Conservation (phyloP, 2,113 vertebrate species). For the Pterocles gutturalis region DNA sequence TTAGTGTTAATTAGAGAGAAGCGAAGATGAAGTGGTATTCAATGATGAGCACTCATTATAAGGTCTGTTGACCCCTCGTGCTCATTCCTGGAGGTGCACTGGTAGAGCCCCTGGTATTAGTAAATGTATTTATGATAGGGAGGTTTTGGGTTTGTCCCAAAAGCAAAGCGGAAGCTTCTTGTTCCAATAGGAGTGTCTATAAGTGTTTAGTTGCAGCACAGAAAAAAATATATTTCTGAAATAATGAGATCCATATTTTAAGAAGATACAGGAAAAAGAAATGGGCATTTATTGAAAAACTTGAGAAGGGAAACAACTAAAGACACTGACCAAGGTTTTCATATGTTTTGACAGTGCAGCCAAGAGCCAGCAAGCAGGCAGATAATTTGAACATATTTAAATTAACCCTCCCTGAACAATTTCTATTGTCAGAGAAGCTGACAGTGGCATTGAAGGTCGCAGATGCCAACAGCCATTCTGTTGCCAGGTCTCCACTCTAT, state of each 20-base stretch:
- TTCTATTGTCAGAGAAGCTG: not conserved
- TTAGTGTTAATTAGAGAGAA: constrained; percentile 48
- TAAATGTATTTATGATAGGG: rapidly evolving
- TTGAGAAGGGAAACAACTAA: not conserved
- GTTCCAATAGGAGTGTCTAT: not conserved
- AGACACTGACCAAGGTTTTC: not conserved
- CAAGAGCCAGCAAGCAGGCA: not conserved
- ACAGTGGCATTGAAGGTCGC: not conserved
- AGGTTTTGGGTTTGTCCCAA: not conserved
- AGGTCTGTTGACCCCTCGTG: constrained; percentile 22
- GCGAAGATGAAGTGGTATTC: not conserved
- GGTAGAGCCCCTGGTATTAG: not conserved
- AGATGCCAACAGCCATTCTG: not conserved
- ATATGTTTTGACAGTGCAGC: not conserved
- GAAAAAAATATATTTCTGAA: not conserved
- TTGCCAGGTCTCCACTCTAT: not conserved
- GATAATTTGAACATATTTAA: not conserved
- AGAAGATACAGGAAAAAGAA: not conserved
- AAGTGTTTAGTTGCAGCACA: not conserved
- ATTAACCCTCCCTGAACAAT: not conserved
- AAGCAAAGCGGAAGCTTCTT: not conserved
- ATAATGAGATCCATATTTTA: not conserved
- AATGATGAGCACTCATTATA: not conserved
- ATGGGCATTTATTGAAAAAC: not conserved
- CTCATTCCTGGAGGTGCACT: not conserved